Conservation (phyloP, 2,888 invertebrate species). For the Stenchaetothrips biformis region DNA sequence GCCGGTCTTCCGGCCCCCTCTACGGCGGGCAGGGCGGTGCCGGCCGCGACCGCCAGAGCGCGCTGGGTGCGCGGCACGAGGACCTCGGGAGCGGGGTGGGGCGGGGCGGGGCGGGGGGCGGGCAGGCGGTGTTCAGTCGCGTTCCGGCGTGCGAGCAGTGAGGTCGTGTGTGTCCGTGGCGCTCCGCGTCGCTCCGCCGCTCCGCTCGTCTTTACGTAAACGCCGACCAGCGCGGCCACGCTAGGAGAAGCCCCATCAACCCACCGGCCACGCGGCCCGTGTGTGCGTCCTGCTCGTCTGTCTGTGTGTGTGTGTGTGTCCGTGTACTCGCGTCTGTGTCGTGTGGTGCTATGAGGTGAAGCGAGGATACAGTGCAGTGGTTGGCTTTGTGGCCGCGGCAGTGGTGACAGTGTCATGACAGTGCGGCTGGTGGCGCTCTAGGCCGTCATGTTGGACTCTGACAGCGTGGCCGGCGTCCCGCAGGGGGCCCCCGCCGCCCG, state of each 20-base stretch:
- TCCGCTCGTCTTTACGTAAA: constrained; percentile 13
- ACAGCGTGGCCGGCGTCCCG: not conserved
- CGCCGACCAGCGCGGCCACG: no score
- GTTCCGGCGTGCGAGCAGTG: constrained; percentile 5
- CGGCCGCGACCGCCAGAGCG: not conserved
- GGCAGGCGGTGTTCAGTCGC: not conserved
- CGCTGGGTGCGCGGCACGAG: not conserved
- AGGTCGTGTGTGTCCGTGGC: not conserved
- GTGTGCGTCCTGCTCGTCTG: not conserved
- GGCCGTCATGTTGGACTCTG: constrained; percentile 8
- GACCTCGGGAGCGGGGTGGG: not conserved
- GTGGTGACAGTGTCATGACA: not conserved
- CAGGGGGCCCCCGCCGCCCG: not conserved
- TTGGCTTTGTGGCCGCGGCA: not conserved
- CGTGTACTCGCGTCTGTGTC: not conserved
- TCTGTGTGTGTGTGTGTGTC: not conserved
- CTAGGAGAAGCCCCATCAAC: not conserved
- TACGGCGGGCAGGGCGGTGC: not conserved
- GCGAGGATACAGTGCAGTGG: not conserved
- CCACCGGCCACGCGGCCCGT: not conserved
- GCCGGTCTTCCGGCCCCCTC: no score
- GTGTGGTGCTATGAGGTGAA: constrained; percentile 2
- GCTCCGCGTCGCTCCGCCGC: not conserved
- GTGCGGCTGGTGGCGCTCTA: not conserved
- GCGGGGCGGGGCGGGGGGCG: not conserved